Evolutionary conservation across 1,140 invertebrate genomes (phyloP), one percentile per base, ranked within the genome.

Genomic region (Aphidius gifuensis): DNA sequence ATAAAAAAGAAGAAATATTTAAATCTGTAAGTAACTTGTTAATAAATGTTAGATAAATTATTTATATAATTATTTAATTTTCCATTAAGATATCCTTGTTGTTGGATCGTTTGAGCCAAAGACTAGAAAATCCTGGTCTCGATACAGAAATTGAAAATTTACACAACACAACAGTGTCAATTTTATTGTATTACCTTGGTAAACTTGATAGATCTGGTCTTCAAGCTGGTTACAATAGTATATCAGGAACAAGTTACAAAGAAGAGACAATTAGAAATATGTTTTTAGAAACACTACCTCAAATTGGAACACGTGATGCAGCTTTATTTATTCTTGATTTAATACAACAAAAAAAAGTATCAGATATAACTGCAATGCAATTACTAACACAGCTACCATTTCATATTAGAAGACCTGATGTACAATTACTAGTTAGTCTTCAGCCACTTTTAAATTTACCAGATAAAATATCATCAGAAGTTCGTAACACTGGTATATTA

Each of bases 271-370:
- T 79, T 51, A 72, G 76, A 43, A 89, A 90, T 68, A 86, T 91
- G 62, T 90, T 90, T 69, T 75, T 89, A 62, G 88, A 91, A 71
- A 82, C 88, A 6, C 79, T 91, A n/a, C 88, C 89, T 8, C 86
- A 89, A 69, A 82, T 87, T 16, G 87, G 88, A 53, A 89, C 86
- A 39, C 83, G 83, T 23, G 84, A 85, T 9, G 83, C 87, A 1
- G 85, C 85, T 0, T 74, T 85, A 23, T 84, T 90, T 44, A 84
- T 88, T 16, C 78, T 85, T 59, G 83, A 89, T 69, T 71, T 91
- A 45, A 84, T 91, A 8, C 75, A 85, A 6, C 78, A 84, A 38
- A 82, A 84, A 58, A 83, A 83, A 71, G 83, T 89, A 8, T 83
- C 83, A 39, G 79, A 83, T 21, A 80, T 83, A 16, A 80, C 82